These are phyloP conservation scores for Caenorhabditis panamensis DNA, from an alignment of 2,888 invertebrate genomes.

Conservation along the genomic window DNA sequence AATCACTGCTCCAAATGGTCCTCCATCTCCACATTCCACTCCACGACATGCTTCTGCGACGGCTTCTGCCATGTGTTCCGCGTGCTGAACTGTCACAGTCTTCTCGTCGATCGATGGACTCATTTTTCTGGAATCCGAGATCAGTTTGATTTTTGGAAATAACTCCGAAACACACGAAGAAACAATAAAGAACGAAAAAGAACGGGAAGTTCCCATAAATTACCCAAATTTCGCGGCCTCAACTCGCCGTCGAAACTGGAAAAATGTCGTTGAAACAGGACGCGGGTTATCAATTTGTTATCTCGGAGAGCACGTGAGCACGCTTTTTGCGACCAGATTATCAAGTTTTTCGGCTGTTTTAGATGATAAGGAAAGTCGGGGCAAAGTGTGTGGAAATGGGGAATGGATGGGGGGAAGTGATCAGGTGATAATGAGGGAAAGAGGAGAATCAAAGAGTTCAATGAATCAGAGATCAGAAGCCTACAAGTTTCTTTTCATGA, in stretches of 20 bases:
- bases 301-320: constrained; percentile 6
- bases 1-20: constrained; percentile 80
- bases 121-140: no score
- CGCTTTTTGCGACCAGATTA: constrained; percentile 23
- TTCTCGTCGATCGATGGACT: constrained; percentile 31
- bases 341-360: constrained; percentile 3
- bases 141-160: no score
- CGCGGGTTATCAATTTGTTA: constrained; percentile 26
- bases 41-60: constrained; percentile 76
- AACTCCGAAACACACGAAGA: no score
- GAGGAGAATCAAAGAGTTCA: constrained; percentile 6
- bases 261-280: constrained; percentile 42
- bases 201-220: constrained; percentile 1
- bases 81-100: constrained; percentile 18
- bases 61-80: constrained; percentile 73
- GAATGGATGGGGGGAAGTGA: not conserved
- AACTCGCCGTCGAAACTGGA: constrained; percentile 14
- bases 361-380: constrained; percentile 14
- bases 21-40: constrained; percentile 74
- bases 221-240: not conserved
- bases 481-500: no score
- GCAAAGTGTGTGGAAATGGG: not conserved
- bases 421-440: not conserved
- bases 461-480: constrained; percentile 17
- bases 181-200: not conserved